Evolutionary conservation across 2,888 invertebrate species (phyloP).

Genomic region (Agrochola litura): DNA sequence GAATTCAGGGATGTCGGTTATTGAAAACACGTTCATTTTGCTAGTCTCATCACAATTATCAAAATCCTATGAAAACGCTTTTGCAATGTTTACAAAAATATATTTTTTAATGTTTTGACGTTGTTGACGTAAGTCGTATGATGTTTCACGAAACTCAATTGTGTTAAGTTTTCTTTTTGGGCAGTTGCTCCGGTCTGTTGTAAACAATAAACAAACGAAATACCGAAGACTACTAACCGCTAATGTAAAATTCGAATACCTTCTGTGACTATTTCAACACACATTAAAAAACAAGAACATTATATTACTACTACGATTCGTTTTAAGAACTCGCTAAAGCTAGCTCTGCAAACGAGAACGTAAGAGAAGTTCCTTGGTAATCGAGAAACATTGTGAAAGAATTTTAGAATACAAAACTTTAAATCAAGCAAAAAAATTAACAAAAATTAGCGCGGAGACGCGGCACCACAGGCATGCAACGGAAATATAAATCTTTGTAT

Average conservation of each 20-base stretch:
- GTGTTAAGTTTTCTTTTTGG: neutral
- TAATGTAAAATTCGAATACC: neutral
- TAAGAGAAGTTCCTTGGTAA: neutral
- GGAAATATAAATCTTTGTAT: neutral
- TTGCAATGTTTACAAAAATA: conserved; percentile 45
- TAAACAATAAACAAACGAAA: neutral
- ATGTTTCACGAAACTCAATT: conserved; percentile 24
- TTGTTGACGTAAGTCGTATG: conserved; percentile 11
- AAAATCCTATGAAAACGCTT: conserved; percentile 15
- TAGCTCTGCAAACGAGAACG: conserved; percentile 12
- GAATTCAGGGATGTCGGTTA: conserved; percentile 86
- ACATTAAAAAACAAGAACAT: neutral
- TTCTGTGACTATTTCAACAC: neutral
- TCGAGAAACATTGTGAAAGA: neutral
- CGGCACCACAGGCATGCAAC: too few relatives aligned
- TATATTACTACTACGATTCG: neutral
- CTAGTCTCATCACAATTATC: conserved; percentile 73
- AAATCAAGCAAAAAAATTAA: too few relatives aligned
- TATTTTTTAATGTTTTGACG: neutral
- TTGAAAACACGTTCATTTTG: conserved; percentile 82
- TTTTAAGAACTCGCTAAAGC: neutral
- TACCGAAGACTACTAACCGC: neutral
- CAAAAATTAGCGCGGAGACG: too few relatives aligned
- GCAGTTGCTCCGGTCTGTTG: neutral
- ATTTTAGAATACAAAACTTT: too few relatives aligned